Evolutionary conservation across 2,888 invertebrate species (phyloP), one percentile per base, ranked within the genome.

Genomic region (Formica aserva): DNA sequence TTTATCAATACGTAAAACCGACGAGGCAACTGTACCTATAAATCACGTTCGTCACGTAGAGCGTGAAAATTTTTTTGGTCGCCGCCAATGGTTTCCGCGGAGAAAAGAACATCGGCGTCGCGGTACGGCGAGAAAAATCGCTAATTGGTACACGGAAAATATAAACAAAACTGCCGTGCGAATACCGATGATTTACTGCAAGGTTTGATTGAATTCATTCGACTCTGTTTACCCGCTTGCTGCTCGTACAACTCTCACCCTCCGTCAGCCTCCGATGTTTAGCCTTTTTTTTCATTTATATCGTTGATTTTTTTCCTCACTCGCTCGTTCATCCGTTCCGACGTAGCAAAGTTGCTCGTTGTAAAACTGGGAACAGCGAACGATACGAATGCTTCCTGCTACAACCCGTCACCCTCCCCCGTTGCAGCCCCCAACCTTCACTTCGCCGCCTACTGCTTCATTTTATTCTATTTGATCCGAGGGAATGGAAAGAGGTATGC

Each of bases 201-300:
- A 92, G 93, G 94, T 94, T 93, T 93, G 94, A 94, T 94, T 94
- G 94, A 94, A 94, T 94, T 94, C 92, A 93, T 93, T 92, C 91
- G 91, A 90, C 89, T 91, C 88, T 93, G 93, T 93, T 92, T 93
- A 92, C 92, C 85, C 86, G 87, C 75, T 85, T 84, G 87, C 90
- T 82, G 84, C 88, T 81, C 87, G 83, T 83, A 55, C 87, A 78
- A 86, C 83, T 86, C 85, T 87, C 85, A 38, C 82, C 74, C 86
- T 77, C 85, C 82, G 82, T 80, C 86, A 85, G 87, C 88, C 90
- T 91, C 89, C 91, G 90, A 92, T 92, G 91, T 93, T 92, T 92
- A 93, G 92, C 88, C 85, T 84, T 88, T 88, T 88, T 89, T 90
- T 91, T 86, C 83, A 87, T 90, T 82, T 77, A 63, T 87, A 81